Base-by-base conservation (phyloP, 2,113 vertebrate species). In the Hydrochoerus hydrochaeris region DNA sequence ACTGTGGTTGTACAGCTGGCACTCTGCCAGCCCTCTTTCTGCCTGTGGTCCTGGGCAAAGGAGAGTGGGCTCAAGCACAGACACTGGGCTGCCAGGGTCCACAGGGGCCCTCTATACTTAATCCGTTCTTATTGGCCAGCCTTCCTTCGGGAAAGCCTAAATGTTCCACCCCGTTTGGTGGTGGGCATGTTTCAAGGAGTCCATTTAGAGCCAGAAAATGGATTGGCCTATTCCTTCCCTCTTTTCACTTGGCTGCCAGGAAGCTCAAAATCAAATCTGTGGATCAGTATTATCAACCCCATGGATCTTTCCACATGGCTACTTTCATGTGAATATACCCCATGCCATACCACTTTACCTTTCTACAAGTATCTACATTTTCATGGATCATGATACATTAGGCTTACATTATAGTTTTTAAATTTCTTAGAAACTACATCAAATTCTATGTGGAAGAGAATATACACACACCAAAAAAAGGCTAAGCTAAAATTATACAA, bases 161-260 rank as follows among this genome's bases (percentile, higher is more conserved):
- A 32, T 13, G 19, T 6, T 54, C 8, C 26, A 44, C 1, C 24
- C 32, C 28, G 30, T 41, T 22, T 81, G 12, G 38, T 8, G 49
- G 16, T 67, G 20, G n/a, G 24, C 24, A 22, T n/a, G 32, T 28
- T 86, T 85, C 44, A 13, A 57, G 35, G 4, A 52, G 41, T 24
- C 54, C 78, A 93, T 62, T 17, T n/a, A 83, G 54, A 89, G 32
- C 26, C 73, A 62, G 28, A 49, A 77, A 57, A 62, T 49, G 22
- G 8, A 52, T 52, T 8, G 80, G 38, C 13, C 1, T 35, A 65
- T 1, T 19, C 32, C 49, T 32, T 87, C 8, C 28, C n/a, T 67
- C 86, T 92, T 84, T 90, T 77, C 78, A 57, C 63, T 63, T 44
- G 89, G 63, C 90, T 85, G 46, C 44, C 65, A 58, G 91, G 92